phyloP scores from a whole-genome alignment of 2,888 invertebrate species.

The Norana najaformis region DNA sequence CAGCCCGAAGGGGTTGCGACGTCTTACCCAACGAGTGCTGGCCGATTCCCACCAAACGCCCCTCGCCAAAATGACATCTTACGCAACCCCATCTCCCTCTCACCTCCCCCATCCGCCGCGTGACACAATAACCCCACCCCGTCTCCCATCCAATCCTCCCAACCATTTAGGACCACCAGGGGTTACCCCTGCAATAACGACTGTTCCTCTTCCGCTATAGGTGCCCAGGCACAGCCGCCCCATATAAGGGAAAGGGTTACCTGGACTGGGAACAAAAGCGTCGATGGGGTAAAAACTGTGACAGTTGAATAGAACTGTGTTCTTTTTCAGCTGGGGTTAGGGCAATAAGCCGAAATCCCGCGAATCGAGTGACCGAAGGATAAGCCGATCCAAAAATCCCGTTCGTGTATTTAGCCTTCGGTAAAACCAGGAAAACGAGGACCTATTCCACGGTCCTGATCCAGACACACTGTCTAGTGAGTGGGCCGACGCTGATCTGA shows the following conservation, averaged over 20 bases:
- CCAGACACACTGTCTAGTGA: too few relatives aligned
- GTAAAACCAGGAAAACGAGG: not conserved
- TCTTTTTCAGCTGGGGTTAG: not conserved
- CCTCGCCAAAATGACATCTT: not conserved
- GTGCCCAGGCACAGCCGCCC: not conserved
- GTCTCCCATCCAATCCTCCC: not conserved
- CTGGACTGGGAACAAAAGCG: not conserved
- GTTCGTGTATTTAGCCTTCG: not conserved
- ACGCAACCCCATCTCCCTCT: not conserved
- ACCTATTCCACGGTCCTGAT: too few relatives aligned
- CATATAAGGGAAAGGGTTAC: not conserved
- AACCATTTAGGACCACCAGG: not conserved
- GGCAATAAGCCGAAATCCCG: not conserved
- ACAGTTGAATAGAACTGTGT: not conserved
- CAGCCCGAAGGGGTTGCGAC: conserved; percentile 16
- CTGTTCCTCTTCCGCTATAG: not conserved
- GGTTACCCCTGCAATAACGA: not conserved
- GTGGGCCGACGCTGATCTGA: too few relatives aligned
- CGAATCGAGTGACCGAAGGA: not conserved
- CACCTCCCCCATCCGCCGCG: not conserved
- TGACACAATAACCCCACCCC: not conserved
- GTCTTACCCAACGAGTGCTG: not conserved
- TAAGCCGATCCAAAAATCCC: not conserved
- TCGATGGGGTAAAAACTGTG: not conserved
- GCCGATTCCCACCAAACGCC: not conserved